phyloP scores from a whole-genome alignment of 1,140 invertebrate genomes.

The Ceratosolen fusciceps region DNA sequence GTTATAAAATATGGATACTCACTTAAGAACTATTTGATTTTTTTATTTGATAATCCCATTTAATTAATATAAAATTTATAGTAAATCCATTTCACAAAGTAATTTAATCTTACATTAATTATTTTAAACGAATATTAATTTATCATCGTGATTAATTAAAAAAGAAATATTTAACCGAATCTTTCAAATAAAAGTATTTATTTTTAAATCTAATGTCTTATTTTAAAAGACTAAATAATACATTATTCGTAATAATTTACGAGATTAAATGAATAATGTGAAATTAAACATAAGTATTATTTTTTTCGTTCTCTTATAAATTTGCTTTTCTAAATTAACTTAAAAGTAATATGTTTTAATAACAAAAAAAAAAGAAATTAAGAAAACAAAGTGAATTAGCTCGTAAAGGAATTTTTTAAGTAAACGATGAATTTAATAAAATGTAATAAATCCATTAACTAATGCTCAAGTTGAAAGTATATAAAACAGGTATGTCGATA shows the following conservation, averaged over 20 bases:
- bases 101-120: neutral
- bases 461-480: neutral
- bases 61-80: neutral
- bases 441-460: neutral
- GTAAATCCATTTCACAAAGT: neutral
- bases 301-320: too few species aligned
- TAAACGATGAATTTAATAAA: neutral
- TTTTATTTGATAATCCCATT: neutral
- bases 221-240: too few species aligned
- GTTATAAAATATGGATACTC: neutral
- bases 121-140: neutral
- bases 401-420: neutral
- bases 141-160: neutral
- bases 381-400: neutral
- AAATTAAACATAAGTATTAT: too few species aligned
- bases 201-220: too few species aligned
- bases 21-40: too few species aligned
- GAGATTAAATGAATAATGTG: too few species aligned
- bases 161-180: too few species aligned
- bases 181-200: too few species aligned
- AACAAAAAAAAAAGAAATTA: too few species aligned
- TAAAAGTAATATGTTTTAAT: too few species aligned
- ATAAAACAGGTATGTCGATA: neutral
- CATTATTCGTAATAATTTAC: too few species aligned
- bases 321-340: neutral